Base-by-base conservation (phyloP, 2,888 invertebrate species). In the Drosophila kuntzei region DNA sequence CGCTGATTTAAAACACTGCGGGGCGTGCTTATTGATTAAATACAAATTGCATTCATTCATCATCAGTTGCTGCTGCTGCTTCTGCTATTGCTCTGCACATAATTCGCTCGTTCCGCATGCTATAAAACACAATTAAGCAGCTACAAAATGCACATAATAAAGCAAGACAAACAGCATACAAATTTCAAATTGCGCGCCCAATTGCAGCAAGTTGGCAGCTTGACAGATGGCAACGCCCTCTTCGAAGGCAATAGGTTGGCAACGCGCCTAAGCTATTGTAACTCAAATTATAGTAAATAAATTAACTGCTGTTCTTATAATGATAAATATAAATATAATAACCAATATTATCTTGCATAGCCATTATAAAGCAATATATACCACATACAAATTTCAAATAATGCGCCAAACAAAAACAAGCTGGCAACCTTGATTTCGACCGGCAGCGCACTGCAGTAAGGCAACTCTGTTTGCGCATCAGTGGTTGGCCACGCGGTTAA, bases 21-120 rank as follows among this genome's bases (percentile, higher is more conserved):
- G 84, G 84, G 84, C 88, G 88, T 88, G 72, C 76, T 78, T 85
- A 86, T 85, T 88, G 84, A 85, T 85, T 85, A 85, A 88, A 88
- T 83, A 86, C 84, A 88, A 88, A 85, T 85, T 88, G 84, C 80
- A 66, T 86, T 78, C 80, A 88, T 86, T 86, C 83, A 85, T 86
- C 88, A 86, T 86, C 74, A 57, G 69, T 20, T 47, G 55, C 41
- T 18, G 49, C 22, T 49, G 54, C 32, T 47, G 66, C 53, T 58
- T 41, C 43, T 65, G 58, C 54, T 44, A 61, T 32, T 62, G 72
- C 58, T 44, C 36, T 44, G 44, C 58, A 39, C 47, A 65, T 59
- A 65, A 50, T 59, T 53, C 34, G 58, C 47, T 66, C 59, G 59
- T 59, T 43, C 70, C 55, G 14, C 22, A 34, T 34, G 60, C 58